Evolutionary conservation across 2,888 invertebrate species (phyloP), one percentile per base, ranked within the genome.

Genomic region (Gasteruption jaculator): DNA sequence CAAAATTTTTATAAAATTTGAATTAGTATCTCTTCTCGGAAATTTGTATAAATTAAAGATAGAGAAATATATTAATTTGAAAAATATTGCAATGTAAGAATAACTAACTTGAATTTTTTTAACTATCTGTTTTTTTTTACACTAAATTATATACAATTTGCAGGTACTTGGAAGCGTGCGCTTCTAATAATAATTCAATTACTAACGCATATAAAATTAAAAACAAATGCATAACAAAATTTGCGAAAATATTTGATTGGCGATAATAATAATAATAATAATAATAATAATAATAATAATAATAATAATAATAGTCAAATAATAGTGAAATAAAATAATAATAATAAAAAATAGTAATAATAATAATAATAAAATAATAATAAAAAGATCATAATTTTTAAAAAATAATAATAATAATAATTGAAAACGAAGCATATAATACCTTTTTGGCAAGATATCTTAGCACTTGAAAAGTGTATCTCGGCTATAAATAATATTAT

Each of bases 111-210:
- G n/a, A n/a, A n/a, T n/a, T n/a, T n/a, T n/a, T n/a, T n/a, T n/a
- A n/a, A n/a, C n/a, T n/a, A n/a, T n/a, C n/a, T n/a, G n/a, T n/a
- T n/a, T n/a, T n/a, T n/a, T n/a, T n/a, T n/a, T n/a, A n/a, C n/a
- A n/a, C n/a, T n/a, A n/a, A n/a, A n/a, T n/a, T 48, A 50, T 48
- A 45, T 54, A 58, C 50, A 54, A 58, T 51, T 56, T 52, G 51
- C 61, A 61, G 61, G 61, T 61, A 61, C 61, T 45, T 57, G 45
- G 54, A 61, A 61, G 61, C 59, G 42, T 59, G 61, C 61, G 61
- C 61, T 59, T 55, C 53, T 44, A 43, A 44, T 35, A 38, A 48
- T 18, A 41, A 38, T n/a, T 24, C 15, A 19, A 43, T 11, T 19
- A 30, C 5, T 14, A 15, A 7, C 11, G 38, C 19, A 32, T 43